These are phyloP conservation scores for Elmis aenea DNA, from an alignment of 2,888 invertebrate genomes.

Conservation along the genomic window DNA sequence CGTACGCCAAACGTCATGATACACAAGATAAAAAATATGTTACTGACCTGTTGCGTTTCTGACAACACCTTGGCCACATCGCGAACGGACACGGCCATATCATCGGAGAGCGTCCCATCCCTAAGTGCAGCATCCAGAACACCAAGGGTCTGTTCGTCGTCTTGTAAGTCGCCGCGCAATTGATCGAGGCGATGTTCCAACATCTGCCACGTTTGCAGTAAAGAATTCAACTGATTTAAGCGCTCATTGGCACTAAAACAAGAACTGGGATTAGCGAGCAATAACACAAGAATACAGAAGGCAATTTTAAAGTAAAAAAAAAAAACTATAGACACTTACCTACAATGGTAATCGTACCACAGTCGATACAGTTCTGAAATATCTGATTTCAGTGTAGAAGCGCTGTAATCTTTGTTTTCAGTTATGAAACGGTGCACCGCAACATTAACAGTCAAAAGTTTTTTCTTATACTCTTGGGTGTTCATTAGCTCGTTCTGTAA, in stretches of 20 bases:
- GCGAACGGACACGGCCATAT: constrained; percentile 53
- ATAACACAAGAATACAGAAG: not conserved
- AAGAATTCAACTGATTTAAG: constrained; percentile 65
- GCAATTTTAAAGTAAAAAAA: not conserved
- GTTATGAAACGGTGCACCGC: constrained; percentile 55
- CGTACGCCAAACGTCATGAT: too few relatives aligned
- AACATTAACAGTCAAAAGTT: constrained; percentile 55
- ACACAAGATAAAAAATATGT: too few relatives aligned
- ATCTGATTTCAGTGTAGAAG: constrained; percentile 56
- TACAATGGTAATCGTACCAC: constrained; percentile 66
- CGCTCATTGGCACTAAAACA: constrained; percentile 64
- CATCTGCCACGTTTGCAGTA: constrained; percentile 69
- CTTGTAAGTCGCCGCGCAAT: constrained; percentile 68
- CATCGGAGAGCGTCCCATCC: constrained; percentile 44
- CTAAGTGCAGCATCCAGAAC: constrained; percentile 49
- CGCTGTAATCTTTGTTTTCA: constrained; percentile 45
- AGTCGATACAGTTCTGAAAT: constrained; percentile 62
- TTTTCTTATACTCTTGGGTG: constrained; percentile 50
- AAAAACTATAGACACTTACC: constrained; percentile 48
- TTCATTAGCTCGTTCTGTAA: constrained; percentile 54
- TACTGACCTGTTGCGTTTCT: constrained; percentile 46
- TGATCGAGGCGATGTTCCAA: constrained; percentile 72
- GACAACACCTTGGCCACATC: constrained; percentile 56
- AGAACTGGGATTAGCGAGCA: too few relatives aligned
- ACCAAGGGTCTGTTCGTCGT: constrained; percentile 60